A percentile compares a stretch with the other conserved stretches of the same genome.
Conservation (phyloP, 2,797 vertebrate genomes). For the Philypnodon macrostomus region DNA sequence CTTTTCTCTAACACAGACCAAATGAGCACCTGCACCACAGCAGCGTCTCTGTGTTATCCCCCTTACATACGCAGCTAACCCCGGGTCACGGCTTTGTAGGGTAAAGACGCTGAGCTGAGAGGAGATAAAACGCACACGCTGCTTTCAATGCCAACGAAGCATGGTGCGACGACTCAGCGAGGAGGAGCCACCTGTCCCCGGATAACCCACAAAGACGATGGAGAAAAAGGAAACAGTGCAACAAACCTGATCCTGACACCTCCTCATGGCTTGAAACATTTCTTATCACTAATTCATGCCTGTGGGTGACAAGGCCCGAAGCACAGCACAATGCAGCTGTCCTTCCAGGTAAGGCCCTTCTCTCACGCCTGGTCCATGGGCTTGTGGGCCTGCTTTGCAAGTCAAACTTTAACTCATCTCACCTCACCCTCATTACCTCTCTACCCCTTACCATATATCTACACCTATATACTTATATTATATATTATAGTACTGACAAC, state of each 20-base stretch:
- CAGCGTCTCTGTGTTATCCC: conserved; percentile 43
- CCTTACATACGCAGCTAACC: conserved; percentile 56
- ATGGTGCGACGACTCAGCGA: conserved; percentile 45
- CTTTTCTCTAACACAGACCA: conserved; percentile 28
- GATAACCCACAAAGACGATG: conserved; percentile 62
- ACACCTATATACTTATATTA: no score
- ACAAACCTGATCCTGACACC: conserved; percentile 84
- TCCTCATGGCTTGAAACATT: conserved; percentile 79
- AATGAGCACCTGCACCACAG: conserved; percentile 46
- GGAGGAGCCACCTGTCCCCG: conserved; percentile 62
- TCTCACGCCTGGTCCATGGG: conserved; percentile 32
- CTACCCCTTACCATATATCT: conserved; percentile 20
- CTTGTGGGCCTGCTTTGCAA: conserved; percentile 76
- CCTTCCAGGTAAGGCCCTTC: conserved; percentile 57
- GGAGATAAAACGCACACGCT: conserved; percentile 38
- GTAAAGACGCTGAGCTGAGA: conserved; percentile 69
- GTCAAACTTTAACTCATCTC: conserved; percentile 73
- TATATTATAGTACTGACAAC: no score
- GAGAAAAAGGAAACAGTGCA: conserved; percentile 69
- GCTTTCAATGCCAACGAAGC: conserved; percentile 37
- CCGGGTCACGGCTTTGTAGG: conserved; percentile 65
- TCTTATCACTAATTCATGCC: conserved; percentile 82
- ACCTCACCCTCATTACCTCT: conserved; percentile 40
- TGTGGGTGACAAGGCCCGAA: conserved; percentile 72
- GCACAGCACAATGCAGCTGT: conserved; percentile 51